phyloP scores from a whole-genome alignment of 2,797 vertebrate species.

The Pseudomugil gertrudae region DNA sequence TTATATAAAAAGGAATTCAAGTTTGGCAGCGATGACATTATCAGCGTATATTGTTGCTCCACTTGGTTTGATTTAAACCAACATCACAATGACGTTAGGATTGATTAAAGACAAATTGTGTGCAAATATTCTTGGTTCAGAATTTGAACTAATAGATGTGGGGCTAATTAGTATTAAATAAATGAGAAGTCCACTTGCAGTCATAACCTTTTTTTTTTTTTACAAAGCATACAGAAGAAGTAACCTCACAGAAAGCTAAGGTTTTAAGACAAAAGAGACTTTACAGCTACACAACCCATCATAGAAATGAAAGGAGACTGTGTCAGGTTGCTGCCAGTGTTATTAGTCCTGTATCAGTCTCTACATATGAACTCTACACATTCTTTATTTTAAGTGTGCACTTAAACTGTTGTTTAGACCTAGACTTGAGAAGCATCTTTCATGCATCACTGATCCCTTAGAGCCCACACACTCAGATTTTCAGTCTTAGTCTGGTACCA shows the following conservation, averaged over 20 bases:
- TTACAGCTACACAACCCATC: background rate
- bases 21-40: no score
- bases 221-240: background rate
- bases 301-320: background rate
- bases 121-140: no score
- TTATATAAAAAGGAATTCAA: no score
- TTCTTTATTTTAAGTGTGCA: background rate
- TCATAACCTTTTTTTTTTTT: background rate
- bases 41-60: no score
- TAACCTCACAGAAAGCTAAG: background rate
- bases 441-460: slow-evolving; percentile 36
- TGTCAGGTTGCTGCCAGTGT: slow-evolving; percentile 21
- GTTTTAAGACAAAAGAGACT: background rate
- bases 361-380: background rate
- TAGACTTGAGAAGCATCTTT: slow-evolving; percentile 25
- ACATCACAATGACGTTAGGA: no score
- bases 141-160: no score
- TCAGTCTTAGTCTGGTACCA: slow-evolving; percentile 26
- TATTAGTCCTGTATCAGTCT: slow-evolving; percentile 25
- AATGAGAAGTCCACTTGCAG: background rate
- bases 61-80: no score
- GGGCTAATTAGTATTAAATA: background rate
- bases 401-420: slow-evolving; percentile 24
- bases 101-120: no score
- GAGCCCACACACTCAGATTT: slow-evolving; percentile 17